Evolutionary conservation across 1,140 invertebrate genomes (phyloP).

Genomic region (Euura lappo): DNA sequence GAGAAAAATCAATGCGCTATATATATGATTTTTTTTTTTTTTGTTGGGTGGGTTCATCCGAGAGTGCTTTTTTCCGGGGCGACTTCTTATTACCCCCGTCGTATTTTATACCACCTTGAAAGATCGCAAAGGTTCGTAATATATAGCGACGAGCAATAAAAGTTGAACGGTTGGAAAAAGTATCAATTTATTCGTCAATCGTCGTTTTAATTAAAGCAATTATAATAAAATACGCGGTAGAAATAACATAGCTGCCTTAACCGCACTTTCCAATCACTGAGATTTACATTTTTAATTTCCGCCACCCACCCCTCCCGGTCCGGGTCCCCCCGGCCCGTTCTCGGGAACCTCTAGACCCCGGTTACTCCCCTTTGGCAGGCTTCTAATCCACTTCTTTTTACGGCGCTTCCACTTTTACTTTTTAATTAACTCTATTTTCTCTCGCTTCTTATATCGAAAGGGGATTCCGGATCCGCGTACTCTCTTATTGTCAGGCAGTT

Average conservation of each 20-base stretch:
- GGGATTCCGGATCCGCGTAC: constrained; percentile 10
- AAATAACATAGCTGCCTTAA: not conserved
- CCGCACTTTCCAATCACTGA: constrained; percentile 38
- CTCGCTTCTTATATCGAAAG: constrained; percentile 43
- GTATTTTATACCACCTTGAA: not conserved
- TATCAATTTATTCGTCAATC: not conserved
- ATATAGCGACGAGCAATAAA: not conserved
- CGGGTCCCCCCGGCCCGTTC: constrained; percentile 9
- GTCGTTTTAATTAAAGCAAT: constrained; percentile 11
- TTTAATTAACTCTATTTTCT: constrained; percentile 50
- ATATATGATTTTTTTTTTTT: not conserved
- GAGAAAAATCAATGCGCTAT: not conserved
- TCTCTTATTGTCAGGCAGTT: not conserved
- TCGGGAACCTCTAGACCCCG: not conserved
- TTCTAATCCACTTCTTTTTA: constrained; percentile 16
- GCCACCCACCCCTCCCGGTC: constrained; percentile 21
- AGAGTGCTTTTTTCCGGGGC: not conserved
- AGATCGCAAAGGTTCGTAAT: not conserved
- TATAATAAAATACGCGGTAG: constrained; percentile 7
- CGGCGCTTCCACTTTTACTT: constrained; percentile 15
- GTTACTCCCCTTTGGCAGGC: not conserved
- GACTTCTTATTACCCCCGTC: not conserved
- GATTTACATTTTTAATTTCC: constrained; percentile 54
- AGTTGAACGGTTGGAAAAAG: not conserved
- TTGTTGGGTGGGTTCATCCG: not conserved